phyloP scores from a whole-genome alignment of 2,113 vertebrate genomes.

The Corythoichthys intestinalis region DNA sequence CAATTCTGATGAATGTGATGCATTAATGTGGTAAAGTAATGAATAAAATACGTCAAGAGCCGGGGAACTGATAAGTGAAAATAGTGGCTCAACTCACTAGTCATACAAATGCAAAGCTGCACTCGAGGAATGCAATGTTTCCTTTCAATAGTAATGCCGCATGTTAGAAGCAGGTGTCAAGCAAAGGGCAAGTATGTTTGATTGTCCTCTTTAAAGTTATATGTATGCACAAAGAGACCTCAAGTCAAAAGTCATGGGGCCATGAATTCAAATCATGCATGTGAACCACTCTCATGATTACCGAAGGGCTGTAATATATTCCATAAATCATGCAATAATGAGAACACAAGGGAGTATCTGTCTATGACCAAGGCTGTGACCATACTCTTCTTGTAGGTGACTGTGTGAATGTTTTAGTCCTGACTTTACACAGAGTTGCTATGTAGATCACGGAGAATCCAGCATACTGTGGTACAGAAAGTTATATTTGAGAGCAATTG shows the following conservation, averaged over 20 bases:
- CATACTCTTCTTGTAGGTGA: slow-evolving; percentile 4
- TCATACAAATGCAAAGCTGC: not conserved
- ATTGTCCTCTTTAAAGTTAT: not conserved
- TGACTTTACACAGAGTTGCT: slow-evolving; percentile 1
- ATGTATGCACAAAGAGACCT: not conserved
- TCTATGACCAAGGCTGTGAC: slow-evolving; percentile 5
- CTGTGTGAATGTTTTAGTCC: slow-evolving; percentile 2
- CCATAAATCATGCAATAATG: slow-evolving; percentile 6
- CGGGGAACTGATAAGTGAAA: not conserved
- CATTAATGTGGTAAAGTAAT: not conserved
- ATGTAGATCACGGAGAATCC: slow-evolving; percentile 3
- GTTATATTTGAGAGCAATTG: not conserved
- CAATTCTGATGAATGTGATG: not conserved
- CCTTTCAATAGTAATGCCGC: not conserved
- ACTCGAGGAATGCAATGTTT: not conserved
- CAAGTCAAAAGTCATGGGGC: slow-evolving; percentile 3
- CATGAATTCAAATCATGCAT: slow-evolving; percentile 15
- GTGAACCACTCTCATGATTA: slow-evolving; percentile 11
- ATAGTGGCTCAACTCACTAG: not conserved
- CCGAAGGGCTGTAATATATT: slow-evolving; percentile 10
- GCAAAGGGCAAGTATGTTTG: not conserved
- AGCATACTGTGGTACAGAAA: not conserved
- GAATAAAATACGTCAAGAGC: slow-evolving; percentile 1
- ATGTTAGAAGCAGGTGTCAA: not conserved
- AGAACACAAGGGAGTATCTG: slow-evolving; percentile 15